These are phyloP conservation scores for Scaptomyza caliginosa DNA, from an alignment of 2,888 invertebrate species.

Conservation along the genomic window DNA sequence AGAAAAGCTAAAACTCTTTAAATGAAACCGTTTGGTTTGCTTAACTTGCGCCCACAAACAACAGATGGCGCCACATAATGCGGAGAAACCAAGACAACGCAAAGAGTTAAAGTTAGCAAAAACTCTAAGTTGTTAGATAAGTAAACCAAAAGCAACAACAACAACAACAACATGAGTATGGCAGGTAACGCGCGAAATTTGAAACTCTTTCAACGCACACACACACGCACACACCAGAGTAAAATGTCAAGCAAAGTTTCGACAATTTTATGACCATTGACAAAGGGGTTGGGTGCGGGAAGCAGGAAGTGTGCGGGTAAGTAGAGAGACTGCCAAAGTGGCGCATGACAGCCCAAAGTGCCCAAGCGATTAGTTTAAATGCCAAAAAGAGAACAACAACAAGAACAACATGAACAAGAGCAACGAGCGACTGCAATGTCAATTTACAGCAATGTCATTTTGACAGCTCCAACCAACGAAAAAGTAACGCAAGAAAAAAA, in stretches of 20 bases:
- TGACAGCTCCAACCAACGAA: slow-evolving; percentile 22
- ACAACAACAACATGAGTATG: slow-evolving; percentile 1
- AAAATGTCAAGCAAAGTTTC: slow-evolving; percentile 45
- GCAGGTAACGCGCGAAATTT: slow-evolving; percentile 32
- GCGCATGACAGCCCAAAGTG: slow-evolving; percentile 57
- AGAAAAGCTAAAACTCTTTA: neutral
- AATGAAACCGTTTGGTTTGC: neutral
- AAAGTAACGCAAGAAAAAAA: neutral
- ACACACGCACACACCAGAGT: slow-evolving; percentile 12
- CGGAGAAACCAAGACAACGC: neutral
- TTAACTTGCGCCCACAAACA: slow-evolving; percentile 29
- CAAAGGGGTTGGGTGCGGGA: neutral
- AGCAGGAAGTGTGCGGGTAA: slow-evolving; percentile 12
- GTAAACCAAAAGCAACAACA: slow-evolving; percentile 8
- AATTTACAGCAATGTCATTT: slow-evolving; percentile 42
- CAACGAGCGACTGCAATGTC: slow-evolving; percentile 36
- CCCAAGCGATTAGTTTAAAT: slow-evolving; percentile 61
- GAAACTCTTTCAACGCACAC: slow-evolving; percentile 25
- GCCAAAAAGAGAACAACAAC: slow-evolving; percentile 47
- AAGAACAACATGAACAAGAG: slow-evolving; percentile 24
- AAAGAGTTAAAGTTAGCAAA: slow-evolving; percentile 1
- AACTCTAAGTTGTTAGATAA: slow-evolving; percentile 18
- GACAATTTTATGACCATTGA: slow-evolving; percentile 17
- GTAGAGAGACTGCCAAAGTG: slow-evolving; percentile 45
- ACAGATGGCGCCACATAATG: slow-evolving; percentile 58